phyloP scores from a whole-genome alignment of 2,888 invertebrate species.

The Siphlonurus alternatus region DNA sequence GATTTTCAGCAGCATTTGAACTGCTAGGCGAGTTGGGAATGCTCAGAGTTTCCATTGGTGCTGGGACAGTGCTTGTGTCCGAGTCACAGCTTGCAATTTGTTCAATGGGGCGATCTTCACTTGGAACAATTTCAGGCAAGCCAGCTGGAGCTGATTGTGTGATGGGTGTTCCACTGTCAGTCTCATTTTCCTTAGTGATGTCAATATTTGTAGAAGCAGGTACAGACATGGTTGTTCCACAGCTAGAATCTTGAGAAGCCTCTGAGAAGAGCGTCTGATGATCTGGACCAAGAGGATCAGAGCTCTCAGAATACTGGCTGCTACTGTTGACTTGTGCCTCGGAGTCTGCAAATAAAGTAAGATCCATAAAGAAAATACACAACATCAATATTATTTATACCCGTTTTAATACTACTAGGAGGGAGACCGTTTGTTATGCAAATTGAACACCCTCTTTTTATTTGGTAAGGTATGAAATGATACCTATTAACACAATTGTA shows the following conservation, averaged over 20 bases:
- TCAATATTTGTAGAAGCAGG: too few species aligned
- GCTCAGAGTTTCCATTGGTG: neutral
- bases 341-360: neutral
- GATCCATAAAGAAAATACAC: neutral
- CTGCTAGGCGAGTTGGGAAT: neutral
- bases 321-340: neutral
- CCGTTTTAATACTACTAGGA: too few species aligned
- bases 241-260: neutral
- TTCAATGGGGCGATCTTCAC: neutral
- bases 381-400: too few species aligned
- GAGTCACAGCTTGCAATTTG: neutral
- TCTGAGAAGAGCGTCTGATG: neutral
- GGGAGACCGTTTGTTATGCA: too few species aligned
- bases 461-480: too few species aligned
- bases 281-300: neutral
- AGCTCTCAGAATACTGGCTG: neutral
- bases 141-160: too few species aligned
- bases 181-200: too few species aligned
- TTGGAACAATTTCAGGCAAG: too few species aligned
- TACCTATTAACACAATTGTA: too few species aligned
- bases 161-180: neutral
- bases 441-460: too few species aligned
- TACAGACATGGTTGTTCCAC: neutral
- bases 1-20: neutral
- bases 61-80: neutral